Evolutionary conservation across 2,797 vertebrate species (phyloP).

Genomic region (Malacoraja senta): DNA sequence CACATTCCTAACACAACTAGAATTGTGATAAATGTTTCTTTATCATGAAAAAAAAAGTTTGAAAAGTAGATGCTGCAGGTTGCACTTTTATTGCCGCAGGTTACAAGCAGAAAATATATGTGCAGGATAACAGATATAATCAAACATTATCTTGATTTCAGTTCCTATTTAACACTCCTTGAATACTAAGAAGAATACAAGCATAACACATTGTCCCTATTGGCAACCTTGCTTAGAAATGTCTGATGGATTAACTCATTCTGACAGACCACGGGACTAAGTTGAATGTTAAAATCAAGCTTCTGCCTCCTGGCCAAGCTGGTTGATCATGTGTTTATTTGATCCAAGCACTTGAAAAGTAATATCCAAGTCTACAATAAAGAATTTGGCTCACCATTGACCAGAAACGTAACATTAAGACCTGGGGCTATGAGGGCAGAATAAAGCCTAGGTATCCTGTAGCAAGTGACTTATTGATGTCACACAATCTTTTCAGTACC

Average conservation of each 20-base stretch:
- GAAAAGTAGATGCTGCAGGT: background rate
- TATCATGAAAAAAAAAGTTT: background rate
- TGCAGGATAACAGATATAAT: background rate
- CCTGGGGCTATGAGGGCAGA: too few relatives aligned
- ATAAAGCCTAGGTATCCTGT: too few relatives aligned
- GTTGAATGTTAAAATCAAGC: background rate
- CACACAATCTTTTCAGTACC: too few relatives aligned
- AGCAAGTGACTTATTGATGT: too few relatives aligned
- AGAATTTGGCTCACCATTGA: too few relatives aligned
- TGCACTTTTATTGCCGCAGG: background rate
- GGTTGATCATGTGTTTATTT: background rate
- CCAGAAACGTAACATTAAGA: too few relatives aligned
- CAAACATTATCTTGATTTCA: background rate
- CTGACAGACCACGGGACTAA: background rate
- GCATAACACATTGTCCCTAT: background rate
- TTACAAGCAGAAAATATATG: background rate
- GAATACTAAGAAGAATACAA: background rate
- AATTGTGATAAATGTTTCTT: background rate
- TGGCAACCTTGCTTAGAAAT: background rate
- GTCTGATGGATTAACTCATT: background rate
- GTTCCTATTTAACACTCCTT: background rate
- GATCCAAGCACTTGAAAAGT: too few relatives aligned
- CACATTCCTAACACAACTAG: background rate
- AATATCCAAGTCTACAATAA: too few relatives aligned
- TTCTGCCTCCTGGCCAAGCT: background rate